These are phyloP conservation scores for Anser brachyrhynchus DNA, from an alignment of 2,113 vertebrate species.

Conservation along the genomic window DNA sequence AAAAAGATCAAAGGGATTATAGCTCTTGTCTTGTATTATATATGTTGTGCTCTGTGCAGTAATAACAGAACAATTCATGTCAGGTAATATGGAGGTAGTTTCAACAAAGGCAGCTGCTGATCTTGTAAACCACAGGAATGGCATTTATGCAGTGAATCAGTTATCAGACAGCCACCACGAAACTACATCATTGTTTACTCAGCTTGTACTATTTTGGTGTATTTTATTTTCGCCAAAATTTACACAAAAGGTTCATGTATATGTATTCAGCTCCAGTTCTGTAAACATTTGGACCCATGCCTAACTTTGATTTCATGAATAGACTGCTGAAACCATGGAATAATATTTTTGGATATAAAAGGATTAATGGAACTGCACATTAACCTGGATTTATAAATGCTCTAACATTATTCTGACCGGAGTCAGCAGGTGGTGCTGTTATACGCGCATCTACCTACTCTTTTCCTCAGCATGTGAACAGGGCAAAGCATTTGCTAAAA, in stretches of 20 bases:
- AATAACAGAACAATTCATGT: not conserved
- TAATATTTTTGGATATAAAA: not conserved
- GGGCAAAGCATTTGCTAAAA: not conserved
- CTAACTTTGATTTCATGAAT: not conserved
- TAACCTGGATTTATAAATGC: not conserved
- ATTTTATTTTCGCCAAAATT: not conserved
- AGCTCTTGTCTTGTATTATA: not conserved
- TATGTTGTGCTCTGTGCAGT: not conserved
- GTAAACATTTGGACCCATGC: not conserved
- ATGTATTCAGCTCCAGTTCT: not conserved
- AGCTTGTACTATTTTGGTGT: not conserved
- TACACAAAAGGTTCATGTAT: not conserved
- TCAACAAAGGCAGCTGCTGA: not conserved
- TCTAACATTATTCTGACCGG: not conserved
- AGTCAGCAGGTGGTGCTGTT: constrained; percentile 62
- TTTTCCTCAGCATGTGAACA: accelerated
- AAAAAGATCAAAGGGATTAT: not conserved
- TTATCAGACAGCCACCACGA: not conserved
- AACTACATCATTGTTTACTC: not conserved
- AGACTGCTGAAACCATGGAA: not conserved
- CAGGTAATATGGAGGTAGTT: not conserved
- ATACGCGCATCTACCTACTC: not conserved
- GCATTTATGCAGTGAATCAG: not conserved
- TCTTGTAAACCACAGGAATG: not conserved
- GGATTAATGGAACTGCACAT: not conserved